Percentiles rank a stretch among this genome's conserved stretches.
Conservation (phyloP, 2,888 invertebrate species). For the Drosophila helvetica region DNA sequence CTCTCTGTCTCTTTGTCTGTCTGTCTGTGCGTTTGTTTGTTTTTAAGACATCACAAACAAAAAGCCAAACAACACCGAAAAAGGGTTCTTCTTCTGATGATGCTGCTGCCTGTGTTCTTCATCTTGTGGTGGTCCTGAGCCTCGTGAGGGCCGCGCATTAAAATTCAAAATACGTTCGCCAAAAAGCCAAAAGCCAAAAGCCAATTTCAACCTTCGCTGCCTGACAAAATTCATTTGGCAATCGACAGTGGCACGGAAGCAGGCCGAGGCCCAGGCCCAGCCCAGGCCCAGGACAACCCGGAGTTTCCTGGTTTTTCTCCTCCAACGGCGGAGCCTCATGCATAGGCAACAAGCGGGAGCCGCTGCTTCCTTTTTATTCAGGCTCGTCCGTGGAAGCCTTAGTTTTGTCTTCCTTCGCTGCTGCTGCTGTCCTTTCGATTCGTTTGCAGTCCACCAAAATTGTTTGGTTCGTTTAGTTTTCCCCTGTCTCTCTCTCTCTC, state of each 20-base stretch:
- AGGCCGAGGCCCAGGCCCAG: conserved; percentile 15
- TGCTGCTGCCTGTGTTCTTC: conserved; percentile 7
- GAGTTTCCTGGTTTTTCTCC: conserved; percentile 29
- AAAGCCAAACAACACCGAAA: conserved; percentile 27
- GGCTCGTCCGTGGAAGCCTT: conserved; percentile 2
- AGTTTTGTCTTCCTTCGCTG: not conserved
- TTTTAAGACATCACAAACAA: conserved; percentile 14
- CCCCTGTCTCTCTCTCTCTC: not conserved
- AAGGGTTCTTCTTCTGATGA: conserved; percentile 21
- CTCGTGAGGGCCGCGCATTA: conserved; percentile 51
- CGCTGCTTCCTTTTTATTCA: conserved; percentile 30
- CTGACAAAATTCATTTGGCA: conserved; percentile 74
- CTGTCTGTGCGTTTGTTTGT: conserved; percentile 7
- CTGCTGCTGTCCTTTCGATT: conserved; percentile 23
- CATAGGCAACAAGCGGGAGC: conserved; percentile 62
- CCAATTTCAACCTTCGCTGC: conserved; percentile 74
- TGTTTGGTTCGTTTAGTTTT: conserved; percentile 58
- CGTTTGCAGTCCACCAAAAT: conserved; percentile 43
- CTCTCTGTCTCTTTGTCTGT: not conserved
- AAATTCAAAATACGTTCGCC: conserved; percentile 75
- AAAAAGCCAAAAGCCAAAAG: conserved; percentile 75
- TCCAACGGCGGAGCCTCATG: conserved; percentile 51
- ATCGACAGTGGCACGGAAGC: conserved; percentile 47
- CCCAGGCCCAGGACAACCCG: not conserved
- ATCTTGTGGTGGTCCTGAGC: not conserved